These are phyloP conservation scores for Drosophila prosaltans DNA, from an alignment of 1,140 invertebrate genomes.

Conservation along the genomic window DNA sequence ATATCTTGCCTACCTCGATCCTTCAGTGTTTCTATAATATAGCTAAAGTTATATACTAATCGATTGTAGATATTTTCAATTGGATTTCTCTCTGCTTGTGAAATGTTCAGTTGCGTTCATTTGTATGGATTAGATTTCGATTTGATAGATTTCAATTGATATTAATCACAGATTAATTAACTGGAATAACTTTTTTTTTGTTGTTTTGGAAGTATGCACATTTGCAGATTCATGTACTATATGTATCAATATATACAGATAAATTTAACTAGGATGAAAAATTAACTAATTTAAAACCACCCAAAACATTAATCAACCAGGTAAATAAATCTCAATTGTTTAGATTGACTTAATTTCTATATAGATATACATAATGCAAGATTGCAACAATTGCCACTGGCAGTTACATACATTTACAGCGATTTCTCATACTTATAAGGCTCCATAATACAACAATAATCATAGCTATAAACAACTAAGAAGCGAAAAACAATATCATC, in stretches of 20 bases:
- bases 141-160: slow-evolving; percentile 60
- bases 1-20: slow-evolving; percentile 71
- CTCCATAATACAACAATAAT: not conserved
- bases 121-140: slow-evolving; percentile 49
- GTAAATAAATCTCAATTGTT: slow-evolving; percentile 52
- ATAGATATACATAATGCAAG: slow-evolving; percentile 34
- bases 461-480: slow-evolving; percentile 5
- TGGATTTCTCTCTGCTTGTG: slow-evolving; percentile 47
- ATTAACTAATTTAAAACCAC: slow-evolving; percentile 73
- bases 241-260: slow-evolving; percentile 28
- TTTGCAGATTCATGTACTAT: not conserved
- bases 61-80: slow-evolving; percentile 47
- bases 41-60: slow-evolving; percentile 41
- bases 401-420: slow-evolving; percentile 51
- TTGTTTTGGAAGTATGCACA: slow-evolving; percentile 48
- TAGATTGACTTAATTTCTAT: slow-evolving; percentile 37
- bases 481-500: slow-evolving; percentile 22
- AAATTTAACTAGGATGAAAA: slow-evolving; percentile 68
- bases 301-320: slow-evolving; percentile 38
- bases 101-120: slow-evolving; percentile 70
- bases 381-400: slow-evolving; percentile 65
- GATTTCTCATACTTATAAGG: not conserved
- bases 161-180: slow-evolving; percentile 75
- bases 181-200: slow-evolving; percentile 62
- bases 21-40: slow-evolving; percentile 60